Conservation (phyloP, 1,140 invertebrate genomes). For the Drosophila arawakana region DNA sequence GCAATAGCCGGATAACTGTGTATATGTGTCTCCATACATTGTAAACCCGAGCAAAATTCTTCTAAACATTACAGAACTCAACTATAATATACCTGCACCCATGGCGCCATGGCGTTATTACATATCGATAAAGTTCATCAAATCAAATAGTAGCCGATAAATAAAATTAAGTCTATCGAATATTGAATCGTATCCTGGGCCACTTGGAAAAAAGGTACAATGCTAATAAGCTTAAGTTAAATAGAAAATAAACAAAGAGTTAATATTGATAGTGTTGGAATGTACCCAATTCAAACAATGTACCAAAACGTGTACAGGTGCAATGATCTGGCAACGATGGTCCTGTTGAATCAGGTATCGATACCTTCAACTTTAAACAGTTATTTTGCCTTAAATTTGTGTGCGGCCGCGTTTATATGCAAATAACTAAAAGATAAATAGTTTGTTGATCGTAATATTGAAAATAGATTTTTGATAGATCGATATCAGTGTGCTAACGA, state of each 20-base stretch:
- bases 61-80: neutral
- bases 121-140: too few relatives aligned
- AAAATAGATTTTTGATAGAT: neutral
- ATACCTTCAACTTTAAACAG: constrained; percentile 1
- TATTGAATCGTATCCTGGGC: too few relatives aligned
- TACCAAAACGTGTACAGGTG: too few relatives aligned
- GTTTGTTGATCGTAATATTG: neutral
- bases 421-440: neutral
- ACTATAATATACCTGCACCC: constrained; percentile 20
- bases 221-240: too few relatives aligned
- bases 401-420: neutral
- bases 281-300: too few relatives aligned
- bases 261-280: too few relatives aligned
- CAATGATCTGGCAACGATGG: neutral
- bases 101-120: neutral
- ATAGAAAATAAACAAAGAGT: too few relatives aligned
- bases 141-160: too few relatives aligned
- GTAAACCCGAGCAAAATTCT: constrained; percentile 29
- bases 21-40: constrained; percentile 21
- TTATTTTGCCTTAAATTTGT: neutral
- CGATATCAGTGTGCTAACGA: neutral
- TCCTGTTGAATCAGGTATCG: neutral
- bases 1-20: constrained; percentile 35
- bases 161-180: too few relatives aligned
- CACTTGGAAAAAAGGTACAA: too few relatives aligned